Evolutionary conservation across 2,113 vertebrate genomes (phyloP).

Genomic region (Apus apus): DNA sequence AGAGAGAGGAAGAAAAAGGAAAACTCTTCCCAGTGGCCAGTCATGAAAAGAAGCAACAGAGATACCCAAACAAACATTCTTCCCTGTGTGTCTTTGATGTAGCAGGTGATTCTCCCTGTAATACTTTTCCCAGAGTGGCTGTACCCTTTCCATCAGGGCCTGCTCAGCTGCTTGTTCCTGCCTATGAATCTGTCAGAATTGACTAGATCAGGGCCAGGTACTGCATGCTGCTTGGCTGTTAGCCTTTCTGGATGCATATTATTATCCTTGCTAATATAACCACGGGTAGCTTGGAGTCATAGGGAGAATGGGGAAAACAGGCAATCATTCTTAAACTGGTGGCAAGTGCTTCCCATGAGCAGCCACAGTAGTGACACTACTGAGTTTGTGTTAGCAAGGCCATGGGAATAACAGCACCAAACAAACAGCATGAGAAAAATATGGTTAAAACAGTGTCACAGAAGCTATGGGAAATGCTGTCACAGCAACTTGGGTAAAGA

Average conservation of each 20-base stretch:
- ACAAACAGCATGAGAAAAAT: neutral
- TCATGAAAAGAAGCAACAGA: neutral
- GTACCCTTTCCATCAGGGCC: neutral
- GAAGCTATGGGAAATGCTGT: neutral
- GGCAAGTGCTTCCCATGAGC: neutral
- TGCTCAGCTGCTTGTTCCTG: neutral
- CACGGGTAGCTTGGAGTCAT: neutral
- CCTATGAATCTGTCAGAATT: neutral
- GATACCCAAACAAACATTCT: neutral
- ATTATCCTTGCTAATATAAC: neutral
- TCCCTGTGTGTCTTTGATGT: neutral
- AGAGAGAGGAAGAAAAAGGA: neutral
- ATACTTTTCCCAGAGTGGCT: neutral
- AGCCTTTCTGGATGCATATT: neutral
- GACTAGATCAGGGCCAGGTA: neutral
- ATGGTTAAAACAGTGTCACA: neutral
- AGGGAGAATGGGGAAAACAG: neutral
- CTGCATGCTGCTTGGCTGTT: neutral
- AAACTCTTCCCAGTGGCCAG: neutral
- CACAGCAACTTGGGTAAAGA: rapidly evolving
- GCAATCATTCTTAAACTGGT: neutral
- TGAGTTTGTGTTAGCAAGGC: neutral
- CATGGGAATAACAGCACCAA: neutral
- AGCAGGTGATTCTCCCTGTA: rapidly evolving
- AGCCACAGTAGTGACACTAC: neutral